Conservation (phyloP, 2,888 invertebrate genomes). For the Maniola hyperantus region DNA sequence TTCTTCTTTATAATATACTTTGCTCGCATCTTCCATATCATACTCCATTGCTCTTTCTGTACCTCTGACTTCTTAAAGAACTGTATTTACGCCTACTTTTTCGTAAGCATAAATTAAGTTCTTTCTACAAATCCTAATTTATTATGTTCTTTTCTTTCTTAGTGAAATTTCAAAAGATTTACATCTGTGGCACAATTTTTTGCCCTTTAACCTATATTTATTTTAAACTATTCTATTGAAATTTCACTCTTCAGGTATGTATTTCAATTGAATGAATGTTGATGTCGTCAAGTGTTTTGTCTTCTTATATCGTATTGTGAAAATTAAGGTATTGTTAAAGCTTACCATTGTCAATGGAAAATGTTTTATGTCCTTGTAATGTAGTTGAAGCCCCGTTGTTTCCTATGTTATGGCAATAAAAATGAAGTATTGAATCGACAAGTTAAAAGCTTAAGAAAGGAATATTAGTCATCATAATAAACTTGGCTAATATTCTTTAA, state of each 20-base stretch:
- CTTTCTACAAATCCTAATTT: slow-evolving; percentile 36
- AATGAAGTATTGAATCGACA: background rate
- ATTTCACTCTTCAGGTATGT: slow-evolving; percentile 33
- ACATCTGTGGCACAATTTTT: background rate
- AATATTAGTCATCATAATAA: too few relatives aligned
- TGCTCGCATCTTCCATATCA: slow-evolving; percentile 43
- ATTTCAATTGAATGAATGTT: slow-evolving; percentile 32
- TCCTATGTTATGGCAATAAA: slow-evolving; percentile 2
- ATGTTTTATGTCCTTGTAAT: slow-evolving; percentile 5
- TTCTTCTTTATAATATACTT: slow-evolving; percentile 38
- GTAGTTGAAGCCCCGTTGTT: slow-evolving; percentile 1
- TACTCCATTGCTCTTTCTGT: slow-evolving; percentile 41
- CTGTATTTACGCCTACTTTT: slow-evolving; percentile 26
- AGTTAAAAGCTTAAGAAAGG: background rate
- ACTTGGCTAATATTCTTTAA: too few relatives aligned
- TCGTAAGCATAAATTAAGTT: slow-evolving; percentile 24
- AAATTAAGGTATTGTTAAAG: slow-evolving; percentile 17
- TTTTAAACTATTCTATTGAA: slow-evolving; percentile 30
- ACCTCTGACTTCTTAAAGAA: slow-evolving; percentile 16
- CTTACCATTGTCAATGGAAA: background rate
- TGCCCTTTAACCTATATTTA: background rate
- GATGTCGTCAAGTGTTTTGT: slow-evolving; percentile 36
- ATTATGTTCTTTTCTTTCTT: slow-evolving; percentile 21
- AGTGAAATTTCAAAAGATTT: slow-evolving; percentile 31
- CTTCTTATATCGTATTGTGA: slow-evolving; percentile 17